These are phyloP conservation scores for Microcebus murinus DNA, from an alignment of 2,113 vertebrate genomes.

Conservation along the genomic window DNA sequence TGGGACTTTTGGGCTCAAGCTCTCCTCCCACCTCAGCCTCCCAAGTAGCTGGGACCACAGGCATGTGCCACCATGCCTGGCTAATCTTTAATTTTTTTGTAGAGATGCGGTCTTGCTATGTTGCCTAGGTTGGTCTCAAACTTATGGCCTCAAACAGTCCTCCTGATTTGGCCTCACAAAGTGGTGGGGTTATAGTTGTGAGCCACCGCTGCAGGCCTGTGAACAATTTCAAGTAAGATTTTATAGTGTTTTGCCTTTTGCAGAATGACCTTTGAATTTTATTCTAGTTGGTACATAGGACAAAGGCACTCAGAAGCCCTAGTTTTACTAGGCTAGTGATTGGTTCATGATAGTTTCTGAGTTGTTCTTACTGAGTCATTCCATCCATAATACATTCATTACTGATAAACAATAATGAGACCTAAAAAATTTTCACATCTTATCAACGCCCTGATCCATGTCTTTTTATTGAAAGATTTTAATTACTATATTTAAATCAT, in stretches of 20 bases:
- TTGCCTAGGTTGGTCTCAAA: too few species aligned
- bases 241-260: background rate
- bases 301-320: background rate
- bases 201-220: too few species aligned
- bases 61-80: too few species aligned
- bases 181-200: too few species aligned
- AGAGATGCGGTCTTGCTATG: too few species aligned
- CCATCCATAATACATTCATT: background rate
- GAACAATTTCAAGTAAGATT: background rate
- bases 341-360: background rate
- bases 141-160: too few species aligned
- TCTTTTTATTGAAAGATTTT: conserved; percentile 18
- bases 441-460: background rate
- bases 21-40: too few species aligned
- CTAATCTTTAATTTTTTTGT: too few species aligned
- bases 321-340: background rate
- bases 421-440: background rate
- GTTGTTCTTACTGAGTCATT: background rate
- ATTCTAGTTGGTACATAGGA: background rate
- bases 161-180: too few species aligned
- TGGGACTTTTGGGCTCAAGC: too few species aligned
- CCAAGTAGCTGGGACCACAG: too few species aligned
- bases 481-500: background rate
- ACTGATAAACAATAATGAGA: background rate
- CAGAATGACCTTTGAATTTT: background rate